Evolutionary conservation across 1,140 invertebrate genomes (phyloP).

Genomic region (Agrypnia vestita): DNA sequence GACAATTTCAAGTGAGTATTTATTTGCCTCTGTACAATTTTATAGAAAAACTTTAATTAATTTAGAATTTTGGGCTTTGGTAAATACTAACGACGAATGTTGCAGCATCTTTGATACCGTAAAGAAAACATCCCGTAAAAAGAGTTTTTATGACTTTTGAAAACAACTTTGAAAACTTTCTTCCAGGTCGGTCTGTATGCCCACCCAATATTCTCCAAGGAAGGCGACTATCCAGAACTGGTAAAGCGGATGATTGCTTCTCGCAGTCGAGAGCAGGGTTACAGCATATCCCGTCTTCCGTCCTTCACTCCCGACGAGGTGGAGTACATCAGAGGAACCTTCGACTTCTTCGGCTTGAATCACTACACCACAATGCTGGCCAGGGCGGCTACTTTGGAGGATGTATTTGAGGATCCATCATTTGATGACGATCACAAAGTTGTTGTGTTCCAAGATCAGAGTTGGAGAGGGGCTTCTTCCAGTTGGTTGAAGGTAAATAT

Average conservation of each 20-base stretch:
- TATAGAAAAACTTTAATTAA: background rate
- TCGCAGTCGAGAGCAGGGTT: conserved; percentile 75
- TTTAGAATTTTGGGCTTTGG: too few species aligned
- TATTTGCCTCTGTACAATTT: background rate
- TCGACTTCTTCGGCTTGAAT: conserved; percentile 80
- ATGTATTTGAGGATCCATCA: conserved; percentile 68
- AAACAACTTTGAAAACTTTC: background rate
- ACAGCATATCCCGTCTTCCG: conserved; percentile 73
- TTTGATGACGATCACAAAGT: conserved; percentile 72
- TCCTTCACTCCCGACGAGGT: conserved; percentile 74
- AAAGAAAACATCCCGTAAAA: too few species aligned
- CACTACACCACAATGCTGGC: conserved; percentile 71
- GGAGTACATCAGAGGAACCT: conserved; percentile 72
- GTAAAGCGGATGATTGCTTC: conserved; percentile 74
- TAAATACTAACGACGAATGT: background rate
- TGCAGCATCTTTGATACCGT: too few species aligned
- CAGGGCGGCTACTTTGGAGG: conserved; percentile 58
- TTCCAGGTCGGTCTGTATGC: conserved; percentile 75
- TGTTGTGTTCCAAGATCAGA: conserved; percentile 66
- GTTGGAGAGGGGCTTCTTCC: conserved; percentile 70
- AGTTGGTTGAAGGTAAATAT: conserved; percentile 71
- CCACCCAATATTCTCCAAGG: conserved; percentile 75
- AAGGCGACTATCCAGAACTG: conserved; percentile 77
- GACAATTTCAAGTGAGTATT: conserved; percentile 65
- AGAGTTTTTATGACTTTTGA: background rate